Evolutionary conservation across 2,888 invertebrate species (phyloP).

Genomic region (Latrodectus hesperus): DNA sequence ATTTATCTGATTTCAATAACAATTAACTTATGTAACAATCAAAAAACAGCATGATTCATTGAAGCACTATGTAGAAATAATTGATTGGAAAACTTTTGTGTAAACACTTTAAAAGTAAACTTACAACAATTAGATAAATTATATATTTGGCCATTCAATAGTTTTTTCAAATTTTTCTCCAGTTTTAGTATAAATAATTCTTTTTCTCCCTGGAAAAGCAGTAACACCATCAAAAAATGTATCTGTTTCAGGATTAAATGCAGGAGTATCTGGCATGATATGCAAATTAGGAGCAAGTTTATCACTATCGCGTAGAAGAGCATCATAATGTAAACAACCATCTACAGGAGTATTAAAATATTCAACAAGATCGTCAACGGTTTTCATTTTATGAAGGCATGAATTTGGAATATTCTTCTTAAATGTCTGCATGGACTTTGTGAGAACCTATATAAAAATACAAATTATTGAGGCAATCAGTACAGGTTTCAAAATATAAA

Average conservation of each 20-base stretch:
- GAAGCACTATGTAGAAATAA: too few relatives aligned
- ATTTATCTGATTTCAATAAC: too few relatives aligned
- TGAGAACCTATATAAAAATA: conserved; percentile 78
- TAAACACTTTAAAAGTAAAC: neutral
- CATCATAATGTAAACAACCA: conserved; percentile 84
- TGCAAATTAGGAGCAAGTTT: conserved; percentile 91
- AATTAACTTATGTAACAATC: too few relatives aligned
- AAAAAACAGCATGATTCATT: too few relatives aligned
- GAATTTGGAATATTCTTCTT: conserved; percentile 89
- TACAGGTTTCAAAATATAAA: neutral
- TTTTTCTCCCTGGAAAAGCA: conserved; percentile 83
- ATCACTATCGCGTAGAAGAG: conserved; percentile 78
- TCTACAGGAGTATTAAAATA: conserved; percentile 85
- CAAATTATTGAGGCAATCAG: too few relatives aligned
- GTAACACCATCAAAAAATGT: conserved; percentile 84
- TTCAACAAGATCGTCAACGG: conserved; percentile 82
- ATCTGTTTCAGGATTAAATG: conserved; percentile 89
- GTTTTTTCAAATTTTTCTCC: conserved; percentile 56
- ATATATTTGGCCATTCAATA: conserved; percentile 56
- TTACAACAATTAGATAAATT: neutral
- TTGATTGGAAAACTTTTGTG: too few relatives aligned
- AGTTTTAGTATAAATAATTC: conserved; percentile 42
- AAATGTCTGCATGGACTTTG: conserved; percentile 83
- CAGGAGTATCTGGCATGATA: conserved; percentile 85
- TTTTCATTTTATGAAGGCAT: conserved; percentile 83